Conservation (phyloP, 2,113 vertebrate genomes). For the Taurulus bubalis region DNA sequence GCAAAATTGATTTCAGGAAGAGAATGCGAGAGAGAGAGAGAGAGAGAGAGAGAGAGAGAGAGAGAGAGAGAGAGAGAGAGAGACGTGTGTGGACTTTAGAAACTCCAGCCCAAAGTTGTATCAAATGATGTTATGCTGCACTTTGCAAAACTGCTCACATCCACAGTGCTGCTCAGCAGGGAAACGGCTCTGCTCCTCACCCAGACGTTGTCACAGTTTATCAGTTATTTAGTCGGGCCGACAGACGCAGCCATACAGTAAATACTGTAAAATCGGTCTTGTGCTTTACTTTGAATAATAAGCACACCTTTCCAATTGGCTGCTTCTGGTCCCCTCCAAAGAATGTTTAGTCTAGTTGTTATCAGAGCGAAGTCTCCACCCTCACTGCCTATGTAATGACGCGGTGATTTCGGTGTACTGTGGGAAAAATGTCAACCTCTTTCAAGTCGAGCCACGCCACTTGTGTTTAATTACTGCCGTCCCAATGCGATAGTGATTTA, state of each 20-base stretch:
- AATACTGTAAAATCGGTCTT: constrained; percentile 24
- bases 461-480: constrained; percentile 65
- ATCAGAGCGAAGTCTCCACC: constrained; percentile 30
- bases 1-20: constrained; percentile 78
- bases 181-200: constrained; percentile 27
- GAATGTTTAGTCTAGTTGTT: constrained; percentile 45
- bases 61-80: constrained; percentile 21
- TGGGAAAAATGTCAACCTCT: constrained; percentile 49
- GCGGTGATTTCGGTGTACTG: constrained; percentile 27
- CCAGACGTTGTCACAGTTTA: constrained; percentile 27
- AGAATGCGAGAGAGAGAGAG: constrained; percentile 14
- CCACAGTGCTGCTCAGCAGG: constrained; percentile 26
- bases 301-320: constrained; percentile 36
- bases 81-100: constrained; percentile 65
- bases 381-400: constrained; percentile 14
- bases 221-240: constrained; percentile 38
- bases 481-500: constrained; percentile 63
- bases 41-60: constrained; percentile 6
- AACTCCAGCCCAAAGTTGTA: constrained; percentile 68
- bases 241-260: constrained; percentile 36
- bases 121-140: constrained; percentile 60
- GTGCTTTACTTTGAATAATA: constrained; percentile 37
- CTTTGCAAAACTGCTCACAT: constrained; percentile 60
- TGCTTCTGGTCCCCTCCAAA: background rate
- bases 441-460: constrained; percentile 45